phyloP scores from a whole-genome alignment of 2,888 invertebrate species.

The Coecobrya sp. region DNA sequence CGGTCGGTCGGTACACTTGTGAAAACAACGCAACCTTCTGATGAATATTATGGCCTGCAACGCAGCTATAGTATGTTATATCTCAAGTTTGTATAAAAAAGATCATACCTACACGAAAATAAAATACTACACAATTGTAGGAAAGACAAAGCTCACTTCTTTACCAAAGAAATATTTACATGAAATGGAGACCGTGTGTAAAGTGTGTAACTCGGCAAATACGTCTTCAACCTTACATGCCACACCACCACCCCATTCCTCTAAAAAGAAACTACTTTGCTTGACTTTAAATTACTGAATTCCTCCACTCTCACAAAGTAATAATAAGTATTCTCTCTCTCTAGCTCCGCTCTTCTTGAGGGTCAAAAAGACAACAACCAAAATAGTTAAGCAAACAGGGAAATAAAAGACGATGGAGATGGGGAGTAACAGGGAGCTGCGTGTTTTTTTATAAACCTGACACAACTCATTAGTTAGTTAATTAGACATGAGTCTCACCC shows the following conservation, averaged over 20 bases:
- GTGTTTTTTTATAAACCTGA: conserved; percentile 70
- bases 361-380: conserved; percentile 52
- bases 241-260: background rate
- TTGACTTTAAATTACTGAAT: conserved; percentile 59
- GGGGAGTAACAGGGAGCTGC: conserved; percentile 22
- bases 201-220: background rate
- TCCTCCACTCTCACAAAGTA: conserved; percentile 36
- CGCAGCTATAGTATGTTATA: background rate
- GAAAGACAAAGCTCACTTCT: background rate
- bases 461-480: conserved; percentile 82
- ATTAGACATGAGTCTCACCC: conserved; percentile 82
- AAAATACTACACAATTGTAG: conserved; percentile 8
- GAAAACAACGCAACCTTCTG: conserved; percentile 15
- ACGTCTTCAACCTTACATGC: conserved; percentile 11
- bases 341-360: conserved; percentile 22
- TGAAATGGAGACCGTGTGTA: conserved; percentile 3
- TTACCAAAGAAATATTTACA: background rate
- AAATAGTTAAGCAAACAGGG: conserved; percentile 55
- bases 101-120: background rate
- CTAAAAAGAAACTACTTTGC: background rate
- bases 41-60: conserved; percentile 9
- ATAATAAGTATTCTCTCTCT: background rate
- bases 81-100: conserved; percentile 4
- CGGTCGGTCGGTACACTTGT: conserved; percentile 22
- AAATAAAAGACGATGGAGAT: conserved; percentile 27